phyloP scores from a whole-genome alignment of 2,113 vertebrate species.

The Antigone vipio region DNA sequence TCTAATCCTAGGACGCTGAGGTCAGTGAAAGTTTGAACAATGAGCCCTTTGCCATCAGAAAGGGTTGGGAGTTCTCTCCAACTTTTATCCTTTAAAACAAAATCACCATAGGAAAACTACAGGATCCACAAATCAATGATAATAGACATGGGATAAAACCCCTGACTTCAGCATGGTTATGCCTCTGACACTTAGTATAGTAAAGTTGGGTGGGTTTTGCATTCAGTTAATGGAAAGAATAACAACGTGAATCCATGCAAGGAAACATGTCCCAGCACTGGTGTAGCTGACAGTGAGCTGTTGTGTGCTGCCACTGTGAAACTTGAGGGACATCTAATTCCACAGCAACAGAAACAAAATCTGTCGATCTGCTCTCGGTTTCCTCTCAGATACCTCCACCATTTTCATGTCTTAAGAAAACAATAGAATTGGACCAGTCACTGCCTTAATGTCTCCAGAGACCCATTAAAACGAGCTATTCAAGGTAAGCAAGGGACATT shows the following conservation, averaged over 20 bases:
- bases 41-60: background rate
- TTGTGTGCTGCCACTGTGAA: background rate
- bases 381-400: background rate
- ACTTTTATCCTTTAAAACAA: background rate
- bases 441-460: background rate
- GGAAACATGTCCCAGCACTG: background rate
- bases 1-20: conserved; percentile 11
- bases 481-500: background rate
- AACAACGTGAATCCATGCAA: background rate
- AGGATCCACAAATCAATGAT: background rate
- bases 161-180: background rate
- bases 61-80: background rate
- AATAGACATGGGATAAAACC: background rate
- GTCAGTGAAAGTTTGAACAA: conserved; percentile 11
- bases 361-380: background rate
- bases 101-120: background rate
- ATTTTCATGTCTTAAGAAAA: background rate
- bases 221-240: background rate
- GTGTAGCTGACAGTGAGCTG: background rate
- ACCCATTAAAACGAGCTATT: background rate
- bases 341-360: background rate
- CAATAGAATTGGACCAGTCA: background rate
- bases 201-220: background rate
- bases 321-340: background rate
- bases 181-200: background rate